Evolutionary conservation across 1,140 invertebrate species (phyloP).

Genomic region (Brachionus paranguensis): DNA sequence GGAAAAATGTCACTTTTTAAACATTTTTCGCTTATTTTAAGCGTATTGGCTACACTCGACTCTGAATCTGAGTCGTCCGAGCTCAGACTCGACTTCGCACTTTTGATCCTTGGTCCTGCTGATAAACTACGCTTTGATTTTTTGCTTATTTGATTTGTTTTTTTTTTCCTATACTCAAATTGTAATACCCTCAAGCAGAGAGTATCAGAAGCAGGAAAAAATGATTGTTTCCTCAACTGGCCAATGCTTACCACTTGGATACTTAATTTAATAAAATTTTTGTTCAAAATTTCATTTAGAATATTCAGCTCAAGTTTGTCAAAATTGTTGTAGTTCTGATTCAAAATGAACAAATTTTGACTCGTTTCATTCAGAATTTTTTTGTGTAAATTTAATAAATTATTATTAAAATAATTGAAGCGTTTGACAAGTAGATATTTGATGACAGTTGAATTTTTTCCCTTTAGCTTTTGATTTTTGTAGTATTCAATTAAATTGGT

Average conservation of each 20-base stretch:
- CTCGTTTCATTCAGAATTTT: background rate
- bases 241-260: background rate
- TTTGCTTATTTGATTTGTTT: background rate
- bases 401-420: slow-evolving; percentile 5
- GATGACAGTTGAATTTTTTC: background rate
- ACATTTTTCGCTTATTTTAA: background rate
- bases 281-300: background rate
- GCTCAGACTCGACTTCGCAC: background rate
- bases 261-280: background rate
- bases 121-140: background rate
- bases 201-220: background rate
- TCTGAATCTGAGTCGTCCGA: slow-evolving; percentile 1
- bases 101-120: background rate
- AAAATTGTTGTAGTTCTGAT: background rate
- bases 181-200: background rate
- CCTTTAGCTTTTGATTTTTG: background rate
- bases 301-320: background rate
- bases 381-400: slow-evolving; percentile 27
- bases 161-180: background rate
- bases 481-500: slow-evolving; percentile 4
- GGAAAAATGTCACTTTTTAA: background rate
- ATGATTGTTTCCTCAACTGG: background rate
- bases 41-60: background rate
- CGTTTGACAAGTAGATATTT: background rate
- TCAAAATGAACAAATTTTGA: background rate